These are phyloP conservation scores for Threskiornis aethiopicus DNA, from an alignment of 2,797 vertebrate genomes.

Conservation along the genomic window DNA sequence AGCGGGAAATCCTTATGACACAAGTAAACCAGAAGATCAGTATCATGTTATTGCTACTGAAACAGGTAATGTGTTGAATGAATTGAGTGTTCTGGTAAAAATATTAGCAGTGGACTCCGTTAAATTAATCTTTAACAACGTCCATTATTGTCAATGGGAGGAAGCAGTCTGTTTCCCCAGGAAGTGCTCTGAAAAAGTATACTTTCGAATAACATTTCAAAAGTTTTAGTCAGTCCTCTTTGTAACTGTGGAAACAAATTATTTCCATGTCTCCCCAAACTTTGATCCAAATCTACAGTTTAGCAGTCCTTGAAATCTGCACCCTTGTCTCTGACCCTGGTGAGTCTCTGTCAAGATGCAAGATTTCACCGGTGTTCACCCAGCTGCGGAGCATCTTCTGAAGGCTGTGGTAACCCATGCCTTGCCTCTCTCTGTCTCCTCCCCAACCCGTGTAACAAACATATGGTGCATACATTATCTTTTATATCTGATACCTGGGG, in stretches of 20 bases:
- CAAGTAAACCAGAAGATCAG: slow-evolving; percentile 76
- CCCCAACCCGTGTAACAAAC: not conserved
- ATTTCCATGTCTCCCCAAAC: not conserved
- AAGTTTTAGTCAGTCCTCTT: not conserved
- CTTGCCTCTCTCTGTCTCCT: not conserved
- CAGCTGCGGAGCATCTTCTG: not conserved
- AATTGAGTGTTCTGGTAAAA: not conserved
- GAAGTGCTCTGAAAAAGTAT: not conserved
- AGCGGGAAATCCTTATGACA: slow-evolving; percentile 73
- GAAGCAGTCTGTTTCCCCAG: not conserved
- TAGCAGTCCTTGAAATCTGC: not conserved
- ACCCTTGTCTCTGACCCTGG: not conserved
- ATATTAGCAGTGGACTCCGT: not conserved
- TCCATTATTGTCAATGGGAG: not conserved
- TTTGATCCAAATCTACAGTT: not conserved
- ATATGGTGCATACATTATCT: not conserved
- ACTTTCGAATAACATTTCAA: not conserved
- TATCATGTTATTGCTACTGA: slow-evolving; percentile 84
- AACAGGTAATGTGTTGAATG: slow-evolving; percentile 72
- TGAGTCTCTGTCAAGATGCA: not conserved
- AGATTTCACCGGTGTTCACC: not conserved
- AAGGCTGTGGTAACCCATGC: not conserved
- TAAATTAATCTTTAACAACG: not conserved
- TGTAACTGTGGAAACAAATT: not conserved
- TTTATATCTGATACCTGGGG: not conserved